Evolutionary conservation across 2,113 vertebrate species (phyloP).

Genomic region (Typhlomys cinereus): DNA sequence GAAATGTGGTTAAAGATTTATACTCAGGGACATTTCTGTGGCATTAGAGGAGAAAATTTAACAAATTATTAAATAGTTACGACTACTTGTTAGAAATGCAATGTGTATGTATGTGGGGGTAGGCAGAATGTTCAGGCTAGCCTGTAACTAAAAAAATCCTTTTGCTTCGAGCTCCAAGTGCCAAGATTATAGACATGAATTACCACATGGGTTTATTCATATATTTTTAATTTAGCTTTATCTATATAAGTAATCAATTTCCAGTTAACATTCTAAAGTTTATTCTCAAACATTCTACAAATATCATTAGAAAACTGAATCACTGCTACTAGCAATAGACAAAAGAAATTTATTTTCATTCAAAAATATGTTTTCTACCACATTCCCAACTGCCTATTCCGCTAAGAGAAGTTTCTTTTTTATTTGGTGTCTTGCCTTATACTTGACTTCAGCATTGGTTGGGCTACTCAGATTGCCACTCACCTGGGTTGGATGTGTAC

Average conservation of each 20-base stretch:
- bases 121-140: background rate
- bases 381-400: background rate
- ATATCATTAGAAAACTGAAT: background rate
- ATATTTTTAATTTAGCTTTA: slow-evolving; percentile 27
- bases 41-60: background rate
- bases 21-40: background rate
- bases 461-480: slow-evolving; percentile 4
- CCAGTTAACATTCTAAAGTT: background rate
- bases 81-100: background rate
- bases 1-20: slow-evolving; percentile 27
- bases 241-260: background rate
- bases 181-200: background rate
- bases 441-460: background rate
- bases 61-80: slow-evolving; percentile 11
- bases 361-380: slow-evolving; percentile 4
- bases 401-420: background rate
- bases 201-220: background rate
- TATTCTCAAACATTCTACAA: slow-evolving; percentile 45
- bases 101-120: background rate
- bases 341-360: slow-evolving; percentile 37
- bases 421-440: background rate
- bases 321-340: background rate
- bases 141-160: background rate
- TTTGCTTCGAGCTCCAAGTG: background rate
- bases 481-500: slow-evolving; percentile 98